Conservation (phyloP, 1,140 invertebrate species). For the Ceratosolen solmsi region DNA sequence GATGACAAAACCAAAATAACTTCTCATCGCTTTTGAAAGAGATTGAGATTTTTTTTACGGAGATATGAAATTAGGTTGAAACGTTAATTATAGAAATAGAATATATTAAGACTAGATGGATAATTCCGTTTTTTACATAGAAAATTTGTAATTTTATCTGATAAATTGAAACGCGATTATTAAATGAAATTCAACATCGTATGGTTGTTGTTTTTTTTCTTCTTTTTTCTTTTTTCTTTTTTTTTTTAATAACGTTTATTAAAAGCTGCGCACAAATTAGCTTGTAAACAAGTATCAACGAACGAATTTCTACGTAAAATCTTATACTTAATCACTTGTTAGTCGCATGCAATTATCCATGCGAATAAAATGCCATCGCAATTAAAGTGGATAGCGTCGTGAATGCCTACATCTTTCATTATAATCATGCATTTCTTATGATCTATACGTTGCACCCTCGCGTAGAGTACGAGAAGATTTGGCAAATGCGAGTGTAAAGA, state of each 20-base stretch:
- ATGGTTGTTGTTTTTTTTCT: too few species aligned
- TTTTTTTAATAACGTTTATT: too few species aligned
- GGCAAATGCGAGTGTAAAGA: not conserved
- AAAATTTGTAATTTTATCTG: not conserved
- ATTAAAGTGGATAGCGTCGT: not conserved
- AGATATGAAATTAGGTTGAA: not conserved
- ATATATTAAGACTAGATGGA: not conserved
- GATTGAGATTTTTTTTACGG: not conserved
- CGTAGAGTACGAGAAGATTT: not conserved
- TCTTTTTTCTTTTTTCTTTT: too few species aligned
- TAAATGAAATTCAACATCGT: not conserved
- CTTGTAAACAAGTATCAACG: not conserved
- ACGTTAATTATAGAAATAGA: not conserved
- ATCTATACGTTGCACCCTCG: not conserved
- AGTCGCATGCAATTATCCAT: not conserved
- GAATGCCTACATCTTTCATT: too few species aligned
- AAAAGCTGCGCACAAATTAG: not conserved
- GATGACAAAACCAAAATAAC: not conserved
- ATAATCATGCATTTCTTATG: not conserved
- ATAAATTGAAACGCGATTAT: not conserved
- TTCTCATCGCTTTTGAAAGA: not conserved
- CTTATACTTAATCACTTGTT: not conserved
- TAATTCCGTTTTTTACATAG: not conserved
- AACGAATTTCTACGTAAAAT: not conserved
- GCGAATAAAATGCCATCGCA: not conserved